Evolutionary conservation across 1,140 invertebrate species (phyloP), one percentile per base, ranked within the genome.

Genomic region (Drosophila leontia): DNA sequence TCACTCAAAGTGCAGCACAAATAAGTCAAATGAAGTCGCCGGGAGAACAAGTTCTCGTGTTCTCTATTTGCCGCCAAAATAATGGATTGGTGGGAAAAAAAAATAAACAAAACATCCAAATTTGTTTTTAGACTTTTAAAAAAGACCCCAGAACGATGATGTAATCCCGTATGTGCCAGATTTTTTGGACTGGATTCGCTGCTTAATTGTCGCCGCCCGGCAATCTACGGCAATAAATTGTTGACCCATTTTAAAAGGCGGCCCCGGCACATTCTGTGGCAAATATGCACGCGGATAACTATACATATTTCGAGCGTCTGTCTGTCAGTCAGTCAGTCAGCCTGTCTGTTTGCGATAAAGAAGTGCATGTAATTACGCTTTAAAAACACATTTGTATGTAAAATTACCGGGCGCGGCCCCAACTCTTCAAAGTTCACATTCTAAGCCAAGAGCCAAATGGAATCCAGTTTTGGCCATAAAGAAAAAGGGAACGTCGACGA

Each of bases 401-500:
- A 78, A 86, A 79, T 56, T 62, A 15, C 19, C 55, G 55, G 53
- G 59, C 26, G 58, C 44, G 39, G 67, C 55, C 45, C 69, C 78
- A 56, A 65, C 58, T 83, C 55, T 50, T 61, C 50, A 71, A 64
- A 79, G 67, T 77, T 83, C 71, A 83, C 77, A 88, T 88, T 87
- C 80, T 88, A 88, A 87, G 80, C 83, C 67, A 82, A 79, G 53
- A 56, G 51, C 82, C 65, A 68, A 83, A 62, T 78, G 75, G 65
- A 87, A 88, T 88, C 83, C 83, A 87, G 83, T 87, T 87, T 87
- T 88, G 83, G 84, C 77, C 80, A 87, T 88, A 87, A 87, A 82
- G 26, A 84, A 69, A 85, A 86, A 87, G 83, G 84, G 84, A 87
- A 87, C 85, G 84, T 88, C 82, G 78, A 29, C 51, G 6, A 32